Percentiles rank a stretch among this genome's conserved stretches.
These are phyloP conservation scores for Crocidura indochinensis DNA, from an alignment of 2,797 vertebrate species.

Conservation along the genomic window DNA sequence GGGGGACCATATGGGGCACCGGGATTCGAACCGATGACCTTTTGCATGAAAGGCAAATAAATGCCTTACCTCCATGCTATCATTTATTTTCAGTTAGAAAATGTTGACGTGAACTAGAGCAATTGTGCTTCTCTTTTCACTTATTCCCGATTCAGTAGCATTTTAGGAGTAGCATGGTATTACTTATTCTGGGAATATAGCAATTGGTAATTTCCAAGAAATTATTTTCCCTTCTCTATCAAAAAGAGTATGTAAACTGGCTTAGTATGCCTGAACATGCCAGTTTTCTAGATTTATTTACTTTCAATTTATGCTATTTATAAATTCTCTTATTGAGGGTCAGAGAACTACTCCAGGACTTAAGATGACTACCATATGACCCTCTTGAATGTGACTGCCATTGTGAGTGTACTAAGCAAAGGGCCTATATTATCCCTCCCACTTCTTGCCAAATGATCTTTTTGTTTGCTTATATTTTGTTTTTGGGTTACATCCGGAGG, in stretches of 20 bases:
- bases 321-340: not conserved
- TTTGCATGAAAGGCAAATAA: too few relatives aligned
- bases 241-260: not conserved
- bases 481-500: too few relatives aligned
- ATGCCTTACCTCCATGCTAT: too few relatives aligned
- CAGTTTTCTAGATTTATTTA: constrained; percentile 37
- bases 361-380: too few relatives aligned
- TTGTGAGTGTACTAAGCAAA: too few relatives aligned
- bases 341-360: too few relatives aligned
- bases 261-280: not conserved
- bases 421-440: too few relatives aligned
- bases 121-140: not conserved
- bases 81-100: not conserved
- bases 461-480: too few relatives aligned
- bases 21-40: too few relatives aligned
- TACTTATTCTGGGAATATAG: not conserved
- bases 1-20: too few relatives aligned
- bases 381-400: too few relatives aligned
- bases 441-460: too few relatives aligned
- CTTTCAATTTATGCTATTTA: constrained; percentile 19
- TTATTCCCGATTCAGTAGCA: not conserved
- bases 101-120: not conserved
- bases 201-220: not conserved
- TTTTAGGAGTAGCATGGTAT: not conserved
- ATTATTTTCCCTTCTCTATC: not conserved